These are phyloP conservation scores for Chrysotoxum bicinctum DNA, from an alignment of 2,888 invertebrate species.

Conservation along the genomic window DNA sequence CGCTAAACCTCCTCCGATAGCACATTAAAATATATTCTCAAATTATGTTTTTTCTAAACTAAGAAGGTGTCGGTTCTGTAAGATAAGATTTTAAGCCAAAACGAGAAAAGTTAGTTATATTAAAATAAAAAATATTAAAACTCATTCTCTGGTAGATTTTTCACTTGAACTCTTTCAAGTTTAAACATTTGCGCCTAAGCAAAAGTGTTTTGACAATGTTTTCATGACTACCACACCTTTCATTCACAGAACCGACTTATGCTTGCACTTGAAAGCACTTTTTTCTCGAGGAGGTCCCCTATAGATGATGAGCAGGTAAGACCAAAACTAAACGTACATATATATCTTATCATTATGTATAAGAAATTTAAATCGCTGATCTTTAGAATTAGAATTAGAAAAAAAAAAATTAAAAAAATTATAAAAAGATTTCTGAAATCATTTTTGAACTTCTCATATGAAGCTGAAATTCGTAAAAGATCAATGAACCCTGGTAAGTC, in stretches of 20 bases:
- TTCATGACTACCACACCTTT: slow-evolving; percentile 53
- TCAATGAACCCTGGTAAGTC: too few species aligned
- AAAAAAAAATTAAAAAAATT: too few species aligned
- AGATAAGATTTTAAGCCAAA: slow-evolving; percentile 28
- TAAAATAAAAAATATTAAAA: not conserved
- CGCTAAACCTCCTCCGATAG: not conserved
- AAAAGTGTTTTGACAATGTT: slow-evolving; percentile 48
- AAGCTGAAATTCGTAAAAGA: too few species aligned
- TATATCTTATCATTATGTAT: not conserved
- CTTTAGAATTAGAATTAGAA: not conserved
- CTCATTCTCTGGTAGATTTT: not conserved
- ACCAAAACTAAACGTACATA: not conserved
- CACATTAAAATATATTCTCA: not conserved
- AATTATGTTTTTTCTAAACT: not conserved
- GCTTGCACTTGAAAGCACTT: slow-evolving; percentile 65
- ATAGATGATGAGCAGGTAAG: slow-evolving; percentile 68
- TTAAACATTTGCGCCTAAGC: slow-evolving; percentile 2
- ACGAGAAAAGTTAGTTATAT: not conserved
- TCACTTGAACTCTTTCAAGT: slow-evolving; percentile 11
- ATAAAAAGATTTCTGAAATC: too few species aligned
- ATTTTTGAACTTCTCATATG: too few species aligned
- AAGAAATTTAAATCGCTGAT: not conserved
- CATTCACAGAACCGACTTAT: slow-evolving; percentile 68
- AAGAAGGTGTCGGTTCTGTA: slow-evolving; percentile 58
- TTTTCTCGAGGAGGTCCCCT: slow-evolving; percentile 64